These are phyloP conservation scores for Aradus depressus DNA, from an alignment of 2,888 invertebrate genomes.

Conservation along the genomic window DNA sequence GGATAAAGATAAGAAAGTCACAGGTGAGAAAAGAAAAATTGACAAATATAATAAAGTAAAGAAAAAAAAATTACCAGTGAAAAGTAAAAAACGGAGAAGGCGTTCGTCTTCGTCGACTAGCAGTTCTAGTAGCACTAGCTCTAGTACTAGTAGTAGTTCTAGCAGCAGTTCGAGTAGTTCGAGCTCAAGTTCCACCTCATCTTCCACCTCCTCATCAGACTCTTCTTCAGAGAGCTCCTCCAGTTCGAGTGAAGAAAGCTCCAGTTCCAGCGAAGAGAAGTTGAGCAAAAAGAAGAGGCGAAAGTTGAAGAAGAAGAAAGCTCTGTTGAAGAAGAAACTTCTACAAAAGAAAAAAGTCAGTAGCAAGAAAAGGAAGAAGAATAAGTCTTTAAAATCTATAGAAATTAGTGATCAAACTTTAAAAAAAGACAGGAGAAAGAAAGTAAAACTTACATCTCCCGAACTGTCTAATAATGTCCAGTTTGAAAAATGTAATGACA, in stretches of 20 bases:
- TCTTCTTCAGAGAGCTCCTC: conserved; percentile 18
- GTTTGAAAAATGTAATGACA: conserved; percentile 2
- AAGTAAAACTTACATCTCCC: background rate
- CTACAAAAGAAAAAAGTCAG: conserved; percentile 12
- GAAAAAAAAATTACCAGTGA: conserved; percentile 23
- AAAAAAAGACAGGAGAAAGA: conserved; percentile 14
- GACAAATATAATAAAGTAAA: conserved; percentile 26
- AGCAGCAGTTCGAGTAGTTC: conserved; percentile 24
- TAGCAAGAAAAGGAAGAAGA: conserved; percentile 11
- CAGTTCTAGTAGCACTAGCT: conserved; percentile 24
- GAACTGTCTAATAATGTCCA: background rate
- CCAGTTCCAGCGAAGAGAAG: conserved; percentile 21
- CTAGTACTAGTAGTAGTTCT: conserved; percentile 25
- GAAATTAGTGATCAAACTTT: conserved; percentile 11
- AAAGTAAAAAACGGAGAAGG: conserved; percentile 21
- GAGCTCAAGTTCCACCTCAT: conserved; percentile 21
- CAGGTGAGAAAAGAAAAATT: conserved; percentile 23
- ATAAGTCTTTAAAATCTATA: conserved; percentile 9
- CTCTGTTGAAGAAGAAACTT: conserved; percentile 12
- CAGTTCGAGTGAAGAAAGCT: no score
- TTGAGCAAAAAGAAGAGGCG: conserved; percentile 20
- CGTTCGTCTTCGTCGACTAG: conserved; percentile 25
- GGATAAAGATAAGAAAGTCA: conserved; percentile 5
- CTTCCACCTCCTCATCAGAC: conserved; percentile 20
- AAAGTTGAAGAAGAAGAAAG: conserved; percentile 18